Percentiles rank a stretch among this genome's conserved stretches.
Evolutionary conservation across 2,113 vertebrate genomes (phyloP).

Genomic region (Parus major): DNA sequence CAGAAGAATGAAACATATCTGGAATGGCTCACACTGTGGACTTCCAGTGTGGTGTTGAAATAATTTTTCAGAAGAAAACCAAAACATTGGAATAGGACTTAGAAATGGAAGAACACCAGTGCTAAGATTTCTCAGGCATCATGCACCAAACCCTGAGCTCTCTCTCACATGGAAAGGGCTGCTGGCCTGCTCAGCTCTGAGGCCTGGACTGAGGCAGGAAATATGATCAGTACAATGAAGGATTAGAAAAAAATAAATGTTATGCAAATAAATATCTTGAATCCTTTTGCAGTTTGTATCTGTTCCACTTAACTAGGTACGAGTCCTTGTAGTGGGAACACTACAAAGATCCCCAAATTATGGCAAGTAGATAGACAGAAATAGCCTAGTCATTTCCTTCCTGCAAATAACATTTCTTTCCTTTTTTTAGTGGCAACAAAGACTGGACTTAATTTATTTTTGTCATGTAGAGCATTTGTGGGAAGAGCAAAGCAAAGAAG

Average conservation of each 20-base stretch:
- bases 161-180: background rate
- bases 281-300: background rate
- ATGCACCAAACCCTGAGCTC: background rate
- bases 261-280: background rate
- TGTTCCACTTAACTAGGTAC: background rate
- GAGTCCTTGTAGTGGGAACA: background rate
- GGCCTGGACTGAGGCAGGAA: background rate
- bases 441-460: constrained; percentile 37
- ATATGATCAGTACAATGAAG: background rate
- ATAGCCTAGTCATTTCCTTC: background rate
- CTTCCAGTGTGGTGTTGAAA: background rate
- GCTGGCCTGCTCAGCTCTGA: background rate
- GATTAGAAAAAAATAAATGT: background rate
- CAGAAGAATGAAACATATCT: background rate
- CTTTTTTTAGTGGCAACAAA: background rate
- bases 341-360: background rate
- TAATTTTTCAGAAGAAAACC: background rate
- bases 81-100: background rate
- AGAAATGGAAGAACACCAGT: background rate
- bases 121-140: background rate
- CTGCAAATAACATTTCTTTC: background rate
- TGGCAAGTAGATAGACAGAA: background rate
- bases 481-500: constrained; percentile 40
- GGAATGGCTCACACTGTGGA: background rate
- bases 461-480: constrained; percentile 5